Conservation (phyloP, 2,113 vertebrate genomes). For the Alouatta palliata region DNA sequence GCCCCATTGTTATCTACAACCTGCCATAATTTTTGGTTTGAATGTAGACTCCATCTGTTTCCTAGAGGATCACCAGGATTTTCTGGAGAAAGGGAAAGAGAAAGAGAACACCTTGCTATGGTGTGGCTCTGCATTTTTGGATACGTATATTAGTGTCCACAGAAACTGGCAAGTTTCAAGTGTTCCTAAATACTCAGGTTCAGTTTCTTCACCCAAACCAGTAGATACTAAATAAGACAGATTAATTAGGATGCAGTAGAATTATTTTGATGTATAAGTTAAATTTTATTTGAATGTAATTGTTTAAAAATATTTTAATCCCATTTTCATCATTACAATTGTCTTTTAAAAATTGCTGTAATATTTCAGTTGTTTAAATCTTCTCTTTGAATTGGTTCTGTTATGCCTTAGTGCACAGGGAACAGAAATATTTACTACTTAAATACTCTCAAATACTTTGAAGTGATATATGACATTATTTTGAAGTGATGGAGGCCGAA, state of each 20-base stretch:
- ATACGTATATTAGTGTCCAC: background rate
- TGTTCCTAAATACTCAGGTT: background rate
- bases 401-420: too few species aligned
- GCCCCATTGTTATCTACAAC: too few species aligned
- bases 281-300: slow-evolving; percentile 29
- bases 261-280: slow-evolving; percentile 1
- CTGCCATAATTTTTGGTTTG: too few species aligned
- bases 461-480: slow-evolving; percentile 62
- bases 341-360: background rate
- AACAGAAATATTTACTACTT: too few species aligned
- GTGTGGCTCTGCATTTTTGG: background rate
- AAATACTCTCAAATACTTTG: too few species aligned
- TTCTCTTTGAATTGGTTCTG: too few species aligned
- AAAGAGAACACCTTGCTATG: too few species aligned
- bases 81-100: too few species aligned
- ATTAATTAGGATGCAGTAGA: background rate
- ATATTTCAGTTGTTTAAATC: background rate
- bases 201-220: slow-evolving; percentile 26
- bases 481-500: slow-evolving; percentile 92
- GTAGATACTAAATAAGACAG: background rate
- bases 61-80: too few species aligned
- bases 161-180: background rate
- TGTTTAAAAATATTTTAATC: slow-evolving; percentile 44
- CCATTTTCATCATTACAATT: slow-evolving; percentile 12
- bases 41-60: too few species aligned